Percentiles rank a stretch among this genome's conserved stretches.
These are phyloP conservation scores for Mystacornis crossleyi DNA, from an alignment of 2,113 vertebrate genomes.

Conservation along the genomic window DNA sequence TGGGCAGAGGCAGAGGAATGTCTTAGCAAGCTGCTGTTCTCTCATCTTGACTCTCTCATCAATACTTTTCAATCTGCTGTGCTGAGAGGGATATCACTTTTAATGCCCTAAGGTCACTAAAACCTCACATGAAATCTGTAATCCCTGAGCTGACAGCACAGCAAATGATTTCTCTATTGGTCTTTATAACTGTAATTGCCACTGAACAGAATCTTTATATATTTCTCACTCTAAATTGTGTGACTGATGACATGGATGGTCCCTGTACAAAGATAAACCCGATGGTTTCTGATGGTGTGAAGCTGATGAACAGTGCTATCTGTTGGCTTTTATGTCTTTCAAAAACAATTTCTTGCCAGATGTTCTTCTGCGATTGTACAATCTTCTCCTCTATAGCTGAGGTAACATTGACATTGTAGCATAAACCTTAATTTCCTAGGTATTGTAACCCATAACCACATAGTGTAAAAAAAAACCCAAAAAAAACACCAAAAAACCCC, in stretches of 20 bases:
- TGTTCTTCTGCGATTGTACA: slow-evolving; percentile 9
- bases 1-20: slow-evolving; percentile 56
- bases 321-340: slow-evolving; percentile 16
- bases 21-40: slow-evolving; percentile 24
- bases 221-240: slow-evolving; percentile 39
- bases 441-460: not conserved
- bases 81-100: slow-evolving; percentile 35
- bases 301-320: not conserved
- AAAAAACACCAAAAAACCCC: not conserved
- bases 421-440: slow-evolving; percentile 19
- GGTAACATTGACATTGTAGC: not conserved
- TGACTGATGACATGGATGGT: not conserved
- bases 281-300: not conserved
- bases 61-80: slow-evolving; percentile 69
- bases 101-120: slow-evolving; percentile 29
- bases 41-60: slow-evolving; percentile 56
- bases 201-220: slow-evolving; percentile 20
- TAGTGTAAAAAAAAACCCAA: not conserved
- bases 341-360: slow-evolving; percentile 27
- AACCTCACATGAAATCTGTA: slow-evolving; percentile 27
- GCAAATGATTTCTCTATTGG: slow-evolving; percentile 69
- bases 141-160: slow-evolving; percentile 8
- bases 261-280: not conserved
- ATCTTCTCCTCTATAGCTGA: not conserved
- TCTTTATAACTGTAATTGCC: slow-evolving; percentile 64